Base-by-base conservation (phyloP, 2,888 invertebrate genomes). In the Dichetophora obliterata region DNA sequence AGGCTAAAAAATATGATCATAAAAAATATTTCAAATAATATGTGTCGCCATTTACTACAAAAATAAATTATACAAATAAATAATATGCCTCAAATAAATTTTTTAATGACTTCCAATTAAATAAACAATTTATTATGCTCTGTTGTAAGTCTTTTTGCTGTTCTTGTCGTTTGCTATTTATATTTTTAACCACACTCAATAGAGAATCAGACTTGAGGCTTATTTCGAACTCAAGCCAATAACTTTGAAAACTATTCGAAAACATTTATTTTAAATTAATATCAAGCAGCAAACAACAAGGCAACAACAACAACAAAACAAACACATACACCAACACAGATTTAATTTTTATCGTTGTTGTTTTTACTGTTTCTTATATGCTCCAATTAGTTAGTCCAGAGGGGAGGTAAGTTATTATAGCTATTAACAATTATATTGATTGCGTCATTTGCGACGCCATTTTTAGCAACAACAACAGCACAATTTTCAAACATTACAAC, bases 101-200 rank as follows among this genome's bases (percentile, higher is more conserved):
- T 65, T 74, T 74, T 74, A 74, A 74, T 74, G 73, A 65, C 73
- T 74, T 65, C 34, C 65, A 74, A 52, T 74, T 74, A 63, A 74
- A 52, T 65, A 63, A 74, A 74, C 73, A 65, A 74, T 74, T 74
- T 37, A 31, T 43, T 37, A 14, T 37, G 22, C 48, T 43, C 5
- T 31, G 31, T 5, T 5, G 5, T 31, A 31, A 31, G 3, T 31
- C 31, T 31, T 31, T 5, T 48, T 69, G 52, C 24, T 50, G 50
- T 59, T 59, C 31, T 54, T 31, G 27, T 54, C 65, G 54, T 54
- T 70, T 24, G 52, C 16, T 61, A 9, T 24, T 66, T 43, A 37
- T 66, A 22, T 19, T 48, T 37, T 43, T 14, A 27, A 14, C 11
- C 43, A 11, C 43, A 43, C 43, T 43, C 43, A 43, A 11, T 11